A percentile compares a stretch with the other conserved stretches of the same genome.
These are phyloP conservation scores for Pterois miles DNA, from an alignment of 2,797 vertebrate species.

Conservation along the genomic window DNA sequence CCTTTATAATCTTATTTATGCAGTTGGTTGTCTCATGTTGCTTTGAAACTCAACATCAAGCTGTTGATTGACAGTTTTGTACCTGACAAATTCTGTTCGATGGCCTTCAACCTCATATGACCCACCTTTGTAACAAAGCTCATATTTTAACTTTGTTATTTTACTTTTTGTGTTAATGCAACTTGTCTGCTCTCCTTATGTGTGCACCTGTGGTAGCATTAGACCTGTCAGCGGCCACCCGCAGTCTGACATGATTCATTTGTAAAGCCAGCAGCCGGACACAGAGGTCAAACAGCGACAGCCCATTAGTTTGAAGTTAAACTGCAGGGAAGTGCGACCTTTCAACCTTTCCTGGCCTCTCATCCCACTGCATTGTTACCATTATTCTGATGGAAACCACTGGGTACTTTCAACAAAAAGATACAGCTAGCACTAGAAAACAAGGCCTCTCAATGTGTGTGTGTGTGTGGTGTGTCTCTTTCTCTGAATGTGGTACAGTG, in stretches of 20 bases:
- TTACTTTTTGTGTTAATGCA: conserved; percentile 12
- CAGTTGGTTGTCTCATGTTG: not conserved
- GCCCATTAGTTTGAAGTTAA: conserved; percentile 64
- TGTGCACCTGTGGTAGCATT: conserved; percentile 33
- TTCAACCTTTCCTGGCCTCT: conserved; percentile 39
- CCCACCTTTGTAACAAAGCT: not conserved
- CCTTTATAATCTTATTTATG: not conserved
- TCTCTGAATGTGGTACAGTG: conserved; percentile 35
- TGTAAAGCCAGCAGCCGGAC: conserved; percentile 42
- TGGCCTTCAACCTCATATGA: not conserved
- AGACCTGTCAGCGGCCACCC: conserved; percentile 31
- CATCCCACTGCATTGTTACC: conserved; percentile 39
- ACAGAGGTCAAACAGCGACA: conserved; percentile 56
- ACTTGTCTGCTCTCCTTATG: conserved; percentile 15
- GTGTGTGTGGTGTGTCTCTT: conserved; percentile 16
- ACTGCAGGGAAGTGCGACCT: conserved; percentile 49
- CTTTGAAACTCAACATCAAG: conserved; percentile 3
- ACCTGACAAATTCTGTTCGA: not conserved
- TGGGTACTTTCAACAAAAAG: conserved; percentile 47
- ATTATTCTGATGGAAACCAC: conserved; percentile 44
- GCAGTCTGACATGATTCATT: conserved; percentile 43
- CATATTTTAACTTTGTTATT: not conserved
- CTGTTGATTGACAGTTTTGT: not conserved
- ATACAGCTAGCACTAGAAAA: conserved; percentile 47
- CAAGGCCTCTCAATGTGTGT: conserved; percentile 19